Evolutionary conservation across 2,888 invertebrate genomes (phyloP).

Genomic region (Parnassius smintheus): DNA sequence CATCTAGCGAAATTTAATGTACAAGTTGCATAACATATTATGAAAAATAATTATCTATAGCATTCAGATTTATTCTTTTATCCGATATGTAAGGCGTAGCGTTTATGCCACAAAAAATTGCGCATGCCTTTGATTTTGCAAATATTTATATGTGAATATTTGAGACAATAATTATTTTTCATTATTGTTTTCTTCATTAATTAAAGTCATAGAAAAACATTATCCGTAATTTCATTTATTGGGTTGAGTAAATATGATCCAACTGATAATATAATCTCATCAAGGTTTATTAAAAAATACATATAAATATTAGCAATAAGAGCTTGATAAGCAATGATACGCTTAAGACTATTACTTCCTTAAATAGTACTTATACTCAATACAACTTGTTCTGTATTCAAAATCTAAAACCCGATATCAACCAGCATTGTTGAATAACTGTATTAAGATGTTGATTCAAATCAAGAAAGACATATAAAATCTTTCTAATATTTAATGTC

Average conservation of each 20-base stretch:
- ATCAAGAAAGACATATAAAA: slow-evolving; percentile 19
- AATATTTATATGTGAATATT: slow-evolving; percentile 4
- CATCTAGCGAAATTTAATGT: slow-evolving; percentile 64
- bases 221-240: too few species aligned
- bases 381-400: slow-evolving; percentile 9
- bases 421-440: slow-evolving; percentile 18
- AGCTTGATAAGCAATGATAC: slow-evolving; percentile 31
- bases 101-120: slow-evolving; percentile 61
- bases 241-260: too few species aligned
- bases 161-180: not conserved
- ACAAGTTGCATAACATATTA: slow-evolving; percentile 45
- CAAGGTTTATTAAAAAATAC: not conserved
- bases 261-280: too few species aligned
- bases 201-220: too few species aligned
- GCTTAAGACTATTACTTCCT: slow-evolving; percentile 34
- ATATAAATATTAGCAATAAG: slow-evolving; percentile 13
- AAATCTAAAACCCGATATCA: slow-evolving; percentile 13
- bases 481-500: slow-evolving; percentile 6
- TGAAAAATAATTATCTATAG: slow-evolving; percentile 62
- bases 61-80: slow-evolving; percentile 56
- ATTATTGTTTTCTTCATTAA: too few species aligned
- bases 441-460: slow-evolving; percentile 3
- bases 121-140: slow-evolving; percentile 33
- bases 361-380: slow-evolving; percentile 28
- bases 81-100: slow-evolving; percentile 75